phyloP scores from a whole-genome alignment of 2,888 invertebrate species.

The Ephialtes manifestator region DNA sequence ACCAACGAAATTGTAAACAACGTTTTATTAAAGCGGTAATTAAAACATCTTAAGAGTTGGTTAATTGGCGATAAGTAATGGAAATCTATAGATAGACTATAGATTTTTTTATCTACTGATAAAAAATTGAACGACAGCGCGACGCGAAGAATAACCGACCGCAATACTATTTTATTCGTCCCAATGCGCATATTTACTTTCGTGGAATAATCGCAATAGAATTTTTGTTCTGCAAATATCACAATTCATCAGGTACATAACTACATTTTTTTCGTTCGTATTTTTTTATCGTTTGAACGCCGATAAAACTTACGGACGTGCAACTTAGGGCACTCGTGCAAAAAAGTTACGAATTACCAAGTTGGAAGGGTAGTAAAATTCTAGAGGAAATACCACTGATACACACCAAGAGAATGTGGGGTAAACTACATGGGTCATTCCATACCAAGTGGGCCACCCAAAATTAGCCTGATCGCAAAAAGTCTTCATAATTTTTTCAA shows the following conservation, averaged over 20 bases:
- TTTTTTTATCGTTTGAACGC: not conserved
- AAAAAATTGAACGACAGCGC: not conserved
- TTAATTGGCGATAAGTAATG: conserved; percentile 23
- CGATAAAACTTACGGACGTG: not conserved
- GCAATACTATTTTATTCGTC: not conserved
- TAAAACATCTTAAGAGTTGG: not conserved
- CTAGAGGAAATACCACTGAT: not conserved
- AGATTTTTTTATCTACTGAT: no score
- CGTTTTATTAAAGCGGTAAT: conserved; percentile 35
- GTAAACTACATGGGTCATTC: no score
- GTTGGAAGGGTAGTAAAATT: not conserved
- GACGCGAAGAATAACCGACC: not conserved
- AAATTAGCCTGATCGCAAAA: no score
- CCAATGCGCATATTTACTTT: conserved; percentile 6
- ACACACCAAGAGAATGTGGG: not conserved
- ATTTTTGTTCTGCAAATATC: conserved; percentile 3
- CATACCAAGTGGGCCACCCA: no score
- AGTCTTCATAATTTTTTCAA: no score
- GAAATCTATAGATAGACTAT: conserved; percentile 5
- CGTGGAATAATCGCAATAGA: not conserved
- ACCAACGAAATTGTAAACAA: conserved; percentile 23
- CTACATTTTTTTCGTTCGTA: not conserved
- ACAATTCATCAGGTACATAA: not conserved
- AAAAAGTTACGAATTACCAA: not conserved
- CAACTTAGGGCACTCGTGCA: not conserved